Conservation (phyloP, 1,140 invertebrate species). For the Drosophila paulistorum region DNA sequence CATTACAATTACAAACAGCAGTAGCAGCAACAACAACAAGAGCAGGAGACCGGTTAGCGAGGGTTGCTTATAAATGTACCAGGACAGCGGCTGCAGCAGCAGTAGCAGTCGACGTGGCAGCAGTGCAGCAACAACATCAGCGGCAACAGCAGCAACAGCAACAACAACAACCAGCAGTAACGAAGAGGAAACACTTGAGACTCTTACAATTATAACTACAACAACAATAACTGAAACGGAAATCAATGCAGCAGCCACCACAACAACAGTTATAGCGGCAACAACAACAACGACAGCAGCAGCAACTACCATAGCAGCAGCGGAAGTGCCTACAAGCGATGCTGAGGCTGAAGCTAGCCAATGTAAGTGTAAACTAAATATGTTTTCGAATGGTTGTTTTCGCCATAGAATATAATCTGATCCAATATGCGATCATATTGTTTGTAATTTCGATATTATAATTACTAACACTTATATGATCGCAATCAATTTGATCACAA, state of each 20-base stretch:
- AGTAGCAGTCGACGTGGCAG: slow-evolving; percentile 79
- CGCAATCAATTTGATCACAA: no score
- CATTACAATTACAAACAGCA: slow-evolving; percentile 42
- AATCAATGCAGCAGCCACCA: slow-evolving; percentile 44
- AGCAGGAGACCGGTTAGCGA: slow-evolving; percentile 35
- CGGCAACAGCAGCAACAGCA: slow-evolving; percentile 25
- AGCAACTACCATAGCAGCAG: slow-evolving; percentile 46
- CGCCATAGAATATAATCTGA: no score
- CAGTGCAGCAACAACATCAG: slow-evolving; percentile 43
- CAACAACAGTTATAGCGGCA: slow-evolving; percentile 42
- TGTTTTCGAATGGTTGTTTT: no score
- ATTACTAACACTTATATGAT: no score
- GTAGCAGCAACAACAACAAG: slow-evolving; percentile 20
- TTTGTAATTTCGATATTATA: no score
- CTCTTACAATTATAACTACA: slow-evolving; percentile 63
- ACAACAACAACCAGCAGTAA: slow-evolving; percentile 40
- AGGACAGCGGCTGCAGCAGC: slow-evolving; percentile 82
- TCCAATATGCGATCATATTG: no score
- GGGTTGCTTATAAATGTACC: slow-evolving; percentile 82
- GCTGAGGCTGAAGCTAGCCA: no score
- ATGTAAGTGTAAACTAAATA: no score
- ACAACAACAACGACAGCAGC: slow-evolving; percentile 51
- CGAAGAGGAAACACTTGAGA: slow-evolving; percentile 53
- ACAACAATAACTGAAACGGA: slow-evolving; percentile 58
- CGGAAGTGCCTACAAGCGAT: not conserved